Evolutionary conservation across 2,113 vertebrate species (phyloP).

Genomic region (Geococcyx californianus): DNA sequence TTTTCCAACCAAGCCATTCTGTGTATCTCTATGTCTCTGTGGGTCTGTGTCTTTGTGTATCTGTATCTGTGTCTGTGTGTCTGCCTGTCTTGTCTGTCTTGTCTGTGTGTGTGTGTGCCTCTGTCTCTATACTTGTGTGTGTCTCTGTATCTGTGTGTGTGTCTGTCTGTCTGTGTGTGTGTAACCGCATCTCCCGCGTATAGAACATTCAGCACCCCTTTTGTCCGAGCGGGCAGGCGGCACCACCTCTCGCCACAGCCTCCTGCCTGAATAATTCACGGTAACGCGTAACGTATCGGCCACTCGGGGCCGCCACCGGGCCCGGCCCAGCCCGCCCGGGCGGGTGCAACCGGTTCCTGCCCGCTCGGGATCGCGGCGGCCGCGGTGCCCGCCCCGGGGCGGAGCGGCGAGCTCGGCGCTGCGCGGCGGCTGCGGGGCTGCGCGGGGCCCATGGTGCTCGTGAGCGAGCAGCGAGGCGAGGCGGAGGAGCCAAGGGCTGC

Average conservation of each 20-base stretch:
- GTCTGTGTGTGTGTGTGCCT: too few species aligned
- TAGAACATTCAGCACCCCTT: slow-evolving; percentile 7
- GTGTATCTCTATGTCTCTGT: too few species aligned
- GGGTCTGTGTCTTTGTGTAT: too few species aligned
- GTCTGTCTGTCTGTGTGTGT: too few species aligned
- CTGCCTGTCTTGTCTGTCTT: too few species aligned
- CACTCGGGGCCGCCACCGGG: neutral
- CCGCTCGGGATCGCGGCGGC: neutral
- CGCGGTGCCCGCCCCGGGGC: neutral
- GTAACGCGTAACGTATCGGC: neutral
- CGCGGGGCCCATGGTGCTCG: slow-evolving; percentile 21
- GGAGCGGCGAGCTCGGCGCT: neutral
- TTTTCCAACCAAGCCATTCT: too few species aligned
- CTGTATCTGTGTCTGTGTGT: too few species aligned
- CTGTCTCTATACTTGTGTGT: too few species aligned
- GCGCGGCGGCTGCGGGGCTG: neutral
- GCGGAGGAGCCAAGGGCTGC: slow-evolving; percentile 54
- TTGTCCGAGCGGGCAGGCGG: neutral
- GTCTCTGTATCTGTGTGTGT: too few species aligned
- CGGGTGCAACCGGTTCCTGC: neutral
- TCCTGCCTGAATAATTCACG: slow-evolving; percentile 56
- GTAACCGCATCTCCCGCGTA: neutral
- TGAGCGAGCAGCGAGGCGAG: slow-evolving; percentile 67
- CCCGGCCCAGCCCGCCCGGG: too few species aligned
- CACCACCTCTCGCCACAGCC: neutral